These are phyloP conservation scores for Hypsopygia costalis DNA, from an alignment of 2,888 invertebrate genomes.

Conservation along the genomic window DNA sequence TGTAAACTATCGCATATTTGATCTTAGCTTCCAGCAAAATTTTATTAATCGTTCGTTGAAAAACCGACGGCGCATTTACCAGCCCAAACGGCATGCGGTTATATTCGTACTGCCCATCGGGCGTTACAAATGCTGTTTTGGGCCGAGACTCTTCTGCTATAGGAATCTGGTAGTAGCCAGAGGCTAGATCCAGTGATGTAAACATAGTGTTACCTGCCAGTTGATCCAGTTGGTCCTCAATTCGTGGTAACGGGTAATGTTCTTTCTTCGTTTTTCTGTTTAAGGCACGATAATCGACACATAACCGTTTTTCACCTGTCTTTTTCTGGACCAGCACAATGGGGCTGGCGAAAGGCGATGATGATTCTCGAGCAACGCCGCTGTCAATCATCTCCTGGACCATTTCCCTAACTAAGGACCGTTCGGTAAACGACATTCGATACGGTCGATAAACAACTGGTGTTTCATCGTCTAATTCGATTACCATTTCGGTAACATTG, in stretches of 20 bases:
- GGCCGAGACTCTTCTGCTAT: conserved; percentile 31
- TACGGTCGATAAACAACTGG: conserved; percentile 16
- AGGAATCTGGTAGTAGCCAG: conserved; percentile 21
- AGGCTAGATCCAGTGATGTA: conserved; percentile 22
- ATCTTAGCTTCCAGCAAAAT: conserved; percentile 9
- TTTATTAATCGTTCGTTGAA: conserved; percentile 32
- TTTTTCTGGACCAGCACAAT: conserved; percentile 25
- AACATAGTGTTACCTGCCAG: conserved; percentile 25
- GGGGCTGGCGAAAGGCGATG: conserved; percentile 25
- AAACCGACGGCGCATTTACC: conserved; percentile 41
- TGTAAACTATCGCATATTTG: conserved; percentile 16
- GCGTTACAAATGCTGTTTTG: no score
- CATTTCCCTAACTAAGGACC: not conserved
- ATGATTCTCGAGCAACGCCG: conserved; percentile 16
- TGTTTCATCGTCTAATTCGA: conserved; percentile 6
- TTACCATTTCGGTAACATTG: no score
- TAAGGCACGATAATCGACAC: conserved; percentile 18
- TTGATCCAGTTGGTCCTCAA: conserved; percentile 34
- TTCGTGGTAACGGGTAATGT: conserved; percentile 25
- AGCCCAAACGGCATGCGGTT: conserved; percentile 46
- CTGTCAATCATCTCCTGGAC: conserved; percentile 14
- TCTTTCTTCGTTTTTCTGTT: conserved; percentile 16
- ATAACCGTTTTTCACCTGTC: conserved; percentile 15
- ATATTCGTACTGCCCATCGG: conserved; percentile 43
- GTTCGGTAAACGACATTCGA: not conserved